Evolutionary conservation across 2,888 invertebrate genomes (phyloP).

Genomic region (Drosophila pegasa): DNA sequence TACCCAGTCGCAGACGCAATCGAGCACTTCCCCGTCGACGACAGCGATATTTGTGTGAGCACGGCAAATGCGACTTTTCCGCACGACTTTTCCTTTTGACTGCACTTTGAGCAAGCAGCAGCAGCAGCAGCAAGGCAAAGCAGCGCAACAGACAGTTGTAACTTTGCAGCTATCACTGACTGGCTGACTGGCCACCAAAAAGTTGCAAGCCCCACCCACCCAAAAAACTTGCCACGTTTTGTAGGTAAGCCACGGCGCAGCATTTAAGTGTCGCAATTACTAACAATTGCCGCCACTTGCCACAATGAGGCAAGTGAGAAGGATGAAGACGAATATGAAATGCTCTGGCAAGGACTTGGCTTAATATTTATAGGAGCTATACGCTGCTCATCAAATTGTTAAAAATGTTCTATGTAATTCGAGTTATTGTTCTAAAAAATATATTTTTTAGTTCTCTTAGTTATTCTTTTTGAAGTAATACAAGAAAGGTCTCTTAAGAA

Average conservation of each 20-base stretch:
- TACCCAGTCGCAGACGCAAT: conserved; percentile 22
- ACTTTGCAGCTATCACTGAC: conserved; percentile 12
- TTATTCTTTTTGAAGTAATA: too few relatives aligned
- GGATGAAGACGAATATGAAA: background rate
- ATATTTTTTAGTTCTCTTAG: too few relatives aligned
- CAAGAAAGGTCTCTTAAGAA: too few relatives aligned
- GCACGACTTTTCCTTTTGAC: conserved; percentile 27
- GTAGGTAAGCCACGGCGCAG: conserved; percentile 27
- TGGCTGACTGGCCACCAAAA: background rate
- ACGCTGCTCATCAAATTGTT: too few relatives aligned
- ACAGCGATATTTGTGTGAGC: conserved; percentile 22
- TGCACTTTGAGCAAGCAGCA: conserved; percentile 26
- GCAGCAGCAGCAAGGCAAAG: conserved; percentile 7
- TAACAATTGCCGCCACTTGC: conserved; percentile 52
- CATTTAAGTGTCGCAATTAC: conserved; percentile 68
- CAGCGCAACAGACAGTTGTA: conserved; percentile 10
- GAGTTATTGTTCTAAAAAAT: too few relatives aligned
- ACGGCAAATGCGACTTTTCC: conserved; percentile 26
- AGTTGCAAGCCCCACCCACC: conserved; percentile 1
- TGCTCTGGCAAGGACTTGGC: background rate
- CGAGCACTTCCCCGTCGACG: conserved; percentile 18
- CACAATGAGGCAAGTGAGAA: background rate
- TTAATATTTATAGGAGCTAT: background rate
- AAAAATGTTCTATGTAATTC: too few relatives aligned
- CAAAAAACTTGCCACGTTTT: conserved; percentile 17